These are phyloP conservation scores for Drosophila mettleri DNA, from an alignment of 2,888 invertebrate species.

Conservation along the genomic window DNA sequence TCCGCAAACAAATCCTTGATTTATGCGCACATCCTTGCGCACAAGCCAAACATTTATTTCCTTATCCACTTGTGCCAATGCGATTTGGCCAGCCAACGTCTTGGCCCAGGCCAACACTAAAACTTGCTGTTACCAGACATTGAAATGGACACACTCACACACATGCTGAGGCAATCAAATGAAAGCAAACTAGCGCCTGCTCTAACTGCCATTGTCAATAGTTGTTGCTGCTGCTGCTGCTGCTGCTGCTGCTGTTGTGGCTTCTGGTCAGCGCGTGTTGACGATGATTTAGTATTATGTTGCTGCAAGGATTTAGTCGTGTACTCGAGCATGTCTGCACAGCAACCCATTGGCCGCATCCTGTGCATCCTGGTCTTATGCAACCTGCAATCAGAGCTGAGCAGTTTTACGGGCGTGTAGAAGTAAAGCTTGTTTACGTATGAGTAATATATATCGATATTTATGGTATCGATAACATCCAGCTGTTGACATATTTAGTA, in stretches of 20 bases:
- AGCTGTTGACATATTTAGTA: neutral
- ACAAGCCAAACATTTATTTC: conserved; percentile 81
- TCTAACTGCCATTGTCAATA: conserved; percentile 61
- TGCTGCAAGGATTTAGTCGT: conserved; percentile 77
- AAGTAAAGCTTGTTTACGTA: no score
- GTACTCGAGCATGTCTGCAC: conserved; percentile 74
- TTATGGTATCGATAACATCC: neutral
- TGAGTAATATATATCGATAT: neutral
- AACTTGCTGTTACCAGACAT: conserved; percentile 52
- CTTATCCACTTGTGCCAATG: conserved; percentile 82
- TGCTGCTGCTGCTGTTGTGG: conserved; percentile 2
- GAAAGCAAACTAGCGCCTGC: conserved; percentile 74
- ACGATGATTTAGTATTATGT: conserved; percentile 84
- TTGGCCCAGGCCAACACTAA: conserved; percentile 61
- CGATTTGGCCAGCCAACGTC: conserved; percentile 59
- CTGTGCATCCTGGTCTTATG: conserved; percentile 32
- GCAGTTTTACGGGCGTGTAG: no score
- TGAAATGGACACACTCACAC: conserved; percentile 35
- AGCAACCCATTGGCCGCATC: conserved; percentile 35
- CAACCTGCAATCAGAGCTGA: conserved; percentile 32
- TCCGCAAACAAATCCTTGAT: conserved; percentile 82
- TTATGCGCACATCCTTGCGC: conserved; percentile 80
- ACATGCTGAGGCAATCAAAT: conserved; percentile 62
- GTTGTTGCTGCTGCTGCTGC: conserved; percentile 19
- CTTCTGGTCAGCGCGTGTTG: conserved; percentile 64